Base-by-base conservation (phyloP, 2,113 vertebrate species). In the Gavialis gangeticus region DNA sequence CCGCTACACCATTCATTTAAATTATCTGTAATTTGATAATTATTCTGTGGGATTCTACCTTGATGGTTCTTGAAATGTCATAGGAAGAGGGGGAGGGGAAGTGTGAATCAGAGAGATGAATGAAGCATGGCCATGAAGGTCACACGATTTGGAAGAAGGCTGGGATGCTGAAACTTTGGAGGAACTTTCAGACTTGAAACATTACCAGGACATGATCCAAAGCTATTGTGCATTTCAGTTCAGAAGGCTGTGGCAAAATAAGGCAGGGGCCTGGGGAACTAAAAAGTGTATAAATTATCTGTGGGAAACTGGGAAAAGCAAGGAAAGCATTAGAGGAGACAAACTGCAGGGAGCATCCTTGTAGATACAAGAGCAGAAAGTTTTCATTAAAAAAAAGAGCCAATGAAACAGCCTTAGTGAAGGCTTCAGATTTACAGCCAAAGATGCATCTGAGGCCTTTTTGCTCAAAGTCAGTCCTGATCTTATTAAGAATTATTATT, bases 391-490 rank as follows among this genome's bases (percentile, higher is more conserved):
- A 89, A 67, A 94, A 91, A 91, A 96, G 79, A 88, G 21, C 8
- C 66, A 69, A 90, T 75, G 87, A 92, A 94, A 87, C 79, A 92
- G 93, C 34, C 79, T 75, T 85, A 92, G 69, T 71, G 87, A n/a
- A 89, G 58, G 14, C 58, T 95, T 71, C 94, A 95, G 75, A 93
- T 91, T 78, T 93, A 89, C 84, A 95, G 93, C 77, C 85, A 93
- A 89, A 96, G 78, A 95, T 95, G 92, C 93, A 96, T 93, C 94
- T 93, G 64, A 96, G 55, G 64, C 87, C 88, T 96, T 95, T 92
- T 96, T 90, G 94, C 92, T 85, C 92, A 82, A 76, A 91, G 92
- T 94, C 90, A 95, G 89, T 90, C 60, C 58, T 91, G 69, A 14
- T 46, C 37, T 95, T 96, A 93, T 91, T 92, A 96, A 94, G 90